Evolutionary conservation across 1,140 invertebrate genomes (phyloP), one percentile per base, ranked within the genome.

Genomic region (Nixonia krombeini): DNA sequence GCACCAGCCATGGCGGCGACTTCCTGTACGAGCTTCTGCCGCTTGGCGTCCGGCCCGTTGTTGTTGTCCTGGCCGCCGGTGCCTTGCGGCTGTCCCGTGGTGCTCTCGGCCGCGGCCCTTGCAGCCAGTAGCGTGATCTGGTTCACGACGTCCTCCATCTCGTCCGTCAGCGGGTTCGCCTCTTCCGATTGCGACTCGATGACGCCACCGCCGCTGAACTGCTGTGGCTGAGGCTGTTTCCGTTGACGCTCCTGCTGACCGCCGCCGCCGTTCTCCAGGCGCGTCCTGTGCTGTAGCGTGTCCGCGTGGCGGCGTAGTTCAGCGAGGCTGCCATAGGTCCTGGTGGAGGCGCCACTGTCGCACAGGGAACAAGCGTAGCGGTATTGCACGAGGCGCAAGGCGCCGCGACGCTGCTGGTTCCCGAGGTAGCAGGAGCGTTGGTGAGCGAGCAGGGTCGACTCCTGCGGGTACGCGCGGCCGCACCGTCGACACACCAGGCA

Each of bases 401-500:
- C 85, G 52, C 90, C 87, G 42, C 90, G 86, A 40, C 88, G 78
- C 42, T 91, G 87, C 81, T 91, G 86, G 67, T 89, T 87, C 31
- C 89, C 88, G 7, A 88, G 86, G 76, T 90, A 91, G 74, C 90
- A 91, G 40, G 87, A 88, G 1, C 90, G 85, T 75, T 94, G 93
- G 76, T 95, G 93, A 7, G 85, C 86, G 29, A 92, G 83, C 38
- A 94, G 86, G 2, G 90, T 88, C n/a, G 89, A 88, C 44, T 92
- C 91, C 31, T 89, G 88, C 1, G 91, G 89, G 83, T 92, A 95
- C 1, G 93, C 93, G 38, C 93, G 88, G 47, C 93, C 91, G 81
- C 93, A 95, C 74, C 93, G 91, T 76, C 93, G 93, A 86, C 93
- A 95, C 44, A 94, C 92, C 85, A 92, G 91, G 67, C 93, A 94